A percentile compares a stretch with the other conserved stretches of the same genome.
These are phyloP conservation scores for Cryptoleucopteryx plumbea DNA, from an alignment of 2,113 vertebrate genomes.

Conservation along the genomic window DNA sequence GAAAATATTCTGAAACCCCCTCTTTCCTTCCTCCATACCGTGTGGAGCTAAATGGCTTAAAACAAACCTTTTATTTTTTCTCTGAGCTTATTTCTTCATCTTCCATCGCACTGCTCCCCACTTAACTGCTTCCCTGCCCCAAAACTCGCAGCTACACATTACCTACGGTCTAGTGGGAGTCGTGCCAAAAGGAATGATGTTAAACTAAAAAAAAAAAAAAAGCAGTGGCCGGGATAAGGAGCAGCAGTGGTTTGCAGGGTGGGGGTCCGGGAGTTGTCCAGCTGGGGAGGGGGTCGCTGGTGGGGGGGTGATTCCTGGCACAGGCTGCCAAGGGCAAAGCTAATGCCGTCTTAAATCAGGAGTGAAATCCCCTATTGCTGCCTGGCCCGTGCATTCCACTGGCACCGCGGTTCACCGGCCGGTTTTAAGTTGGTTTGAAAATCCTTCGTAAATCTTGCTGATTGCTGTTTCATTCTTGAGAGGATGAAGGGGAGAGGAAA, in stretches of 20 bases:
- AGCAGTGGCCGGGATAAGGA: background rate
- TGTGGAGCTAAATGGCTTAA: background rate
- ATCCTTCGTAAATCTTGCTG: conserved; percentile 38
- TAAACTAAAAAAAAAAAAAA: background rate
- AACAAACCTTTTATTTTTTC: background rate
- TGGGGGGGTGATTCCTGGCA: background rate
- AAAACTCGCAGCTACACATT: rapidly evolving
- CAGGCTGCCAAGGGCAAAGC: background rate
- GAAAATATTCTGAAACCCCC: background rate
- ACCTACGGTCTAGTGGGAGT: background rate
- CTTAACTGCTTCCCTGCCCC: background rate
- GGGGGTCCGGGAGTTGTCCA: background rate
- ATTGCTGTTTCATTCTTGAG: conserved; percentile 62
- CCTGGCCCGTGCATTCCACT: conserved; percentile 55
- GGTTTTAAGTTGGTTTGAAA: conserved; percentile 11
- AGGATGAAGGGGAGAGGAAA: conserved; percentile 59
- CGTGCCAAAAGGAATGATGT: background rate
- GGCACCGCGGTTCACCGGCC: background rate
- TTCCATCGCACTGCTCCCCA: background rate
- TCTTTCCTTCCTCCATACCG: background rate
- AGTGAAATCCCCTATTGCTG: conserved; percentile 6
- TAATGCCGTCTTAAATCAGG: conserved; percentile 12
- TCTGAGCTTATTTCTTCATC: background rate
- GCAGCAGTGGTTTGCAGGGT: background rate
- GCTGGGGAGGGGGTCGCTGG: background rate